Evolutionary conservation across 2,797 vertebrate species (phyloP).

Genomic region (Cryptoblepharus egeriae): DNA sequence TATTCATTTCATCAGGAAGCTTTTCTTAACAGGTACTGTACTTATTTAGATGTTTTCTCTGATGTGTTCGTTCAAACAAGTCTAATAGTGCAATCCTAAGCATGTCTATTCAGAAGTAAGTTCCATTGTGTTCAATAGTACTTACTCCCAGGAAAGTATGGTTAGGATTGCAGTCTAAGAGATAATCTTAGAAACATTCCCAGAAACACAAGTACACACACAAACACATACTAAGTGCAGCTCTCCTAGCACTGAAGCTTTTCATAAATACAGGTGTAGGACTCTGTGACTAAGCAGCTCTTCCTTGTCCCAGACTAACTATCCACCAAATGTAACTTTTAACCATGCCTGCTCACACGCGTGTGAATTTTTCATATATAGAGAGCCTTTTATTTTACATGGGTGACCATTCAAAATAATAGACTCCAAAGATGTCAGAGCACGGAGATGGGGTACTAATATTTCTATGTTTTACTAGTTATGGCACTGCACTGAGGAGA

Average conservation of each 20-base stretch:
- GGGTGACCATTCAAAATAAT: neutral
- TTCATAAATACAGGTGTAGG: neutral
- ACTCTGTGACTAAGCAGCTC: neutral
- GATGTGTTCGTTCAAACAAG: neutral
- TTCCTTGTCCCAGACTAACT: neutral
- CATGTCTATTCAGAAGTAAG: no score
- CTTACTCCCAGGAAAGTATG: no score
- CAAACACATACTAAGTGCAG: neutral
- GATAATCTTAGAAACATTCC: neutral
- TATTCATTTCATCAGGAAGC: neutral
- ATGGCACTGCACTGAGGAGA: neutral
- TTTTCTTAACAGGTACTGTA: neutral
- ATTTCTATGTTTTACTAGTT: conserved; percentile 7
- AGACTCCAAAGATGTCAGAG: neutral
- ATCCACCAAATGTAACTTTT: neutral
- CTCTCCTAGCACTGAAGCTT: neutral
- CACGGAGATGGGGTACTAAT: neutral
- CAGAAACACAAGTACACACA: neutral
- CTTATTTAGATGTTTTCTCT: neutral
- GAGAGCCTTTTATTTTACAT: neutral
- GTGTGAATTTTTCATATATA: neutral
- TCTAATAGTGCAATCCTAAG: no score
- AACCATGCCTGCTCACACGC: neutral
- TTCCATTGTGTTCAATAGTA: no score
- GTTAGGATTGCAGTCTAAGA: no score